phyloP scores from a whole-genome alignment of 2,797 vertebrate genomes.

The Setipinna tenuifilis region DNA sequence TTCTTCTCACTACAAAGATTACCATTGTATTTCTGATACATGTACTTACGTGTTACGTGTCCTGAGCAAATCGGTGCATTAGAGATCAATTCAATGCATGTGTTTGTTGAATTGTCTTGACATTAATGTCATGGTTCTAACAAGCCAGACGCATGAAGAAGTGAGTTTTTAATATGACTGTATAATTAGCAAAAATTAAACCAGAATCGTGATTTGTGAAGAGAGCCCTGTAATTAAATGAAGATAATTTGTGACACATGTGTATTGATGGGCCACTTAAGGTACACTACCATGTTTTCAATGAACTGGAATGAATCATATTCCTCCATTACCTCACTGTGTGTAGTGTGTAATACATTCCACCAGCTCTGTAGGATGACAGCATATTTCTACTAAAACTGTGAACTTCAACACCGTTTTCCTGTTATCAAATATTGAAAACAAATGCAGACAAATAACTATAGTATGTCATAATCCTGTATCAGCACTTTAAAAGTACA shows the following conservation, averaged over 20 bases:
- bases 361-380: slow-evolving; percentile 54
- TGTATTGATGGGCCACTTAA: slow-evolving; percentile 20
- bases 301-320: background rate
- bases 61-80: slow-evolving; percentile 41
- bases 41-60: slow-evolving; percentile 4
- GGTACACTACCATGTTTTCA: slow-evolving; percentile 9
- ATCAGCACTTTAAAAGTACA: slow-evolving; percentile 70
- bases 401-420: slow-evolving; percentile 51
- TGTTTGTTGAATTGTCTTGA: background rate
- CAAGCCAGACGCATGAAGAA: background rate
- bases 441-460: background rate
- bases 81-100: slow-evolving; percentile 4
- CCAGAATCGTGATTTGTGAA: background rate
- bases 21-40: background rate
- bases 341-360: slow-evolving; percentile 31
- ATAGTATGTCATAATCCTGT: background rate
- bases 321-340: slow-evolving; percentile 26
- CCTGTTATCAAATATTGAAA: background rate
- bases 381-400: slow-evolving; percentile 63
- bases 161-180: background rate
- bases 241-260: background rate
- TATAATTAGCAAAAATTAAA: background rate
- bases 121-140: background rate
- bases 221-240: background rate
- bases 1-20: background rate